A percentile compares a stretch with the other conserved stretches of the same genome.
phyloP scores from a whole-genome alignment of 30 jellyfish, hydroid and myxozoan genomes.

The Chrysaora quinquecirrha region DNA sequence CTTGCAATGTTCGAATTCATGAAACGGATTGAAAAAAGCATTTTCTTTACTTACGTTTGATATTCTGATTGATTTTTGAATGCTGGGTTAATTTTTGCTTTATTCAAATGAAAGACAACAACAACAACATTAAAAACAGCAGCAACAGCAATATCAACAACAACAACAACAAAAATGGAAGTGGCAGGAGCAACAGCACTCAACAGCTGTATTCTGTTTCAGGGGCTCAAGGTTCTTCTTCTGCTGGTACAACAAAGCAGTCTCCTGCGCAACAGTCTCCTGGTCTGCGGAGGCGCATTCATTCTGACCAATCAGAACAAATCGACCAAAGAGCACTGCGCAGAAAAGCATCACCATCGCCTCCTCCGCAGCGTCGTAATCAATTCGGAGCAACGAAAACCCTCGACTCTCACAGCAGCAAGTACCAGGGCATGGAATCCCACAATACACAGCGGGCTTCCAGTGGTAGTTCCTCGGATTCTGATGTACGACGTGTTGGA shows the following conservation, averaged over 20 bases:
- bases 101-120: no score
- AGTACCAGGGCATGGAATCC: background rate
- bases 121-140: no score
- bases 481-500: constrained; percentile 67
- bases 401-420: background rate
- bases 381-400: constrained; percentile 18
- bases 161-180: no score
- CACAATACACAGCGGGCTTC: constrained; percentile 41
- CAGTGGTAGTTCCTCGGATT: constrained; percentile 73
- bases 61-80: no score
- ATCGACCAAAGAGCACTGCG: constrained; percentile 29
- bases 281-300: constrained; percentile 19
- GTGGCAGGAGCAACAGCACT: no score
- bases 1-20: no score
- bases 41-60: no score
- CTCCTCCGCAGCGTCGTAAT: constrained; percentile 60
- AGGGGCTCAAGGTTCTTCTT: no score
- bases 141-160: no score
- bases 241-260: constrained; percentile 56
- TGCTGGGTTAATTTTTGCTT: no score
- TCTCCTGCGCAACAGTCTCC: constrained; percentile 71
- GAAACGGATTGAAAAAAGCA: no score
- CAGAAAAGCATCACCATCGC: constrained; percentile 51
- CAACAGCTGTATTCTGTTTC: no score
- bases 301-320: constrained; percentile 41